Base-by-base conservation (phyloP, 2,113 vertebrate species). In the Sebastes schlegelii region DNA sequence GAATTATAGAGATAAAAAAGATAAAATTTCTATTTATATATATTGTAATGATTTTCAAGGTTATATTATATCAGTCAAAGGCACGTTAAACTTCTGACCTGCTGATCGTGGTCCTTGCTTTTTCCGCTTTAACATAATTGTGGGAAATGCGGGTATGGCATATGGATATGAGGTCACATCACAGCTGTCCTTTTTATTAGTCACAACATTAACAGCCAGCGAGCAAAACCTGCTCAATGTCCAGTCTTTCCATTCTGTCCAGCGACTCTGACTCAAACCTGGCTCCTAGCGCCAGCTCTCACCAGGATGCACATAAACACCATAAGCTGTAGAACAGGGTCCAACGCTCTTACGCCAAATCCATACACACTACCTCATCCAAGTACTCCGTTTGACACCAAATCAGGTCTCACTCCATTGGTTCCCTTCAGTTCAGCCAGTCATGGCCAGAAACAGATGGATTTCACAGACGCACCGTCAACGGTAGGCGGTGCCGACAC, bases 241-340 rank as follows among this genome's bases (percentile, higher is more conserved):
- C 72, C 69, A 49, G 34, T 84, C 43, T 85, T 84, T 82, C 62
- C 67, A 81, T 90, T 92, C 89, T 76, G 89, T 93, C 89, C 92
- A 85, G 88, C 72, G 84, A 91, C 68, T 64, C 82, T 93, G 95
- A 93, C 87, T 94, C 93, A 91, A 83, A 77, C 85, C 75, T 85
- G 88, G 88, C 78, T 70, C 86, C 78, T 69, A 58, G 82, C 58
- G 78, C 72, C 72, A 80, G 26, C 42, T 88, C 92, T 90, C 87
- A 84, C 87, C 66, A 76, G 91, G 92, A 92, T 83, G 80, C 88
- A 85, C 88, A 93, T 91, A 93, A 95, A 95, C 93, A 95, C 91
- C 93, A 93, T 93, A 95, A 92, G 93, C 89, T 93, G 89, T 77
- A 91, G 88, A 73, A 83, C 82, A 76, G 62, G 77, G 79, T 88